Percentiles rank a stretch among this genome's conserved stretches.
phyloP scores from a whole-genome alignment of 2,113 vertebrate species.

The Periophthalmodon schlosseri region DNA sequence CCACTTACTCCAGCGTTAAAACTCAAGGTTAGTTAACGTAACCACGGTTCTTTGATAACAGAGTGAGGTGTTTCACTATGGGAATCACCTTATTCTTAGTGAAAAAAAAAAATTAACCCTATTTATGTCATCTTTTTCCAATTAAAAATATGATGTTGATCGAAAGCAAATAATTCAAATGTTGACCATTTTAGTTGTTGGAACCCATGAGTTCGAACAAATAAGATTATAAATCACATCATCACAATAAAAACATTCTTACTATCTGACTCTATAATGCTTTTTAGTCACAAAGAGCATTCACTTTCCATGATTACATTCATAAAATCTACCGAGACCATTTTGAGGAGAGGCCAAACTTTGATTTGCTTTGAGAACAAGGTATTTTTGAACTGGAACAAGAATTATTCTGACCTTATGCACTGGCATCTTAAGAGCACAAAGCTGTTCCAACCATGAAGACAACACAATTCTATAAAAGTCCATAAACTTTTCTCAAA shows the following conservation, averaged over 20 bases:
- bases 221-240: neutral
- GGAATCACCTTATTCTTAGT: no score
- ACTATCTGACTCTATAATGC: neutral
- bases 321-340: neutral
- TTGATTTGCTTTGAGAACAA: slow-evolving; percentile 7
- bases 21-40: no score
- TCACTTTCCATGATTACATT: neutral
- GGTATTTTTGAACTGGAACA: neutral
- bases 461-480: neutral
- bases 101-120: no score
- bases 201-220: no score
- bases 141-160: no score
- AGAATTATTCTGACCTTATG: neutral
- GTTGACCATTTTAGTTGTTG: no score
- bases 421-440: slow-evolving; percentile 14
- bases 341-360: slow-evolving; percentile 13
- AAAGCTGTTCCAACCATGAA: slow-evolving; percentile 6
- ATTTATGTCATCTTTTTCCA: no score
- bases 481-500: neutral
- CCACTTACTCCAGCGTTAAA: no score
- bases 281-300: neutral
- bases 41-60: no score
- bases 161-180: no score
- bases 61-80: no score
- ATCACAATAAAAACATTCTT: neutral